Evolutionary conservation across 1,140 invertebrate species (phyloP).

Genomic region (Sitodiplosis mosellana): DNA sequence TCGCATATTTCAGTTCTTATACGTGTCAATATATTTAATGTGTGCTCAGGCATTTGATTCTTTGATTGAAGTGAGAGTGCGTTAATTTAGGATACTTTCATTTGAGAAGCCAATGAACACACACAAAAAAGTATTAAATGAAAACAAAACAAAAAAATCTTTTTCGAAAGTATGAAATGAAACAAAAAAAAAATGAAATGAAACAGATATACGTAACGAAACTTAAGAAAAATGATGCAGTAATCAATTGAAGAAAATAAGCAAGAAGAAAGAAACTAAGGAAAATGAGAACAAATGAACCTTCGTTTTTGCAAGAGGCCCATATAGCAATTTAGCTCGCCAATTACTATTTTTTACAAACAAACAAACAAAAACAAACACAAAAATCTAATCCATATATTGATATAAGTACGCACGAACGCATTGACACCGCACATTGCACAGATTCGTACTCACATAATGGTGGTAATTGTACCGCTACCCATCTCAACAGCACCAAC

Average conservation of each 20-base stretch:
- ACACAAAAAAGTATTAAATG: not conserved
- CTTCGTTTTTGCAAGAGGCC: conserved; percentile 29
- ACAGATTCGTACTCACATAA: no score
- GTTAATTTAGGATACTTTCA: conserved; percentile 16
- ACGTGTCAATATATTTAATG: no score
- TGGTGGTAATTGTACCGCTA: no score
- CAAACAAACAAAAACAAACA: not conserved
- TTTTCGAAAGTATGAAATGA: not conserved
- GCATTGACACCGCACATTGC: no score
- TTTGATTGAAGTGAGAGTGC: conserved; percentile 2
- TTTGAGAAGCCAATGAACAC: conserved; percentile 7
- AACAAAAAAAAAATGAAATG: conserved; percentile 2
- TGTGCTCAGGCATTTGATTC: not conserved
- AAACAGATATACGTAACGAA: conserved; percentile 3
- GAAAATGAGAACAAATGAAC: conserved; percentile 11
- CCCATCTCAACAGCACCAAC: no score
- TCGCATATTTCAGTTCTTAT: no score
- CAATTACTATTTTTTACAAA: conserved; percentile 10
- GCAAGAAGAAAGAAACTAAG: conserved; percentile 4
- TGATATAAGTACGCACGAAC: no score
- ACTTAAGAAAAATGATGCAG: conserved; percentile 3
- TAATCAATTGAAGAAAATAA: conserved; percentile 8
- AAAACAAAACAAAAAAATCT: not conserved
- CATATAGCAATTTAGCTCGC: conserved; percentile 23
- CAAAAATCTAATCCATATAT: not conserved